Evolutionary conservation across 2,797 vertebrate species (phyloP).

Genomic region (Scyliorhinus canicula): DNA sequence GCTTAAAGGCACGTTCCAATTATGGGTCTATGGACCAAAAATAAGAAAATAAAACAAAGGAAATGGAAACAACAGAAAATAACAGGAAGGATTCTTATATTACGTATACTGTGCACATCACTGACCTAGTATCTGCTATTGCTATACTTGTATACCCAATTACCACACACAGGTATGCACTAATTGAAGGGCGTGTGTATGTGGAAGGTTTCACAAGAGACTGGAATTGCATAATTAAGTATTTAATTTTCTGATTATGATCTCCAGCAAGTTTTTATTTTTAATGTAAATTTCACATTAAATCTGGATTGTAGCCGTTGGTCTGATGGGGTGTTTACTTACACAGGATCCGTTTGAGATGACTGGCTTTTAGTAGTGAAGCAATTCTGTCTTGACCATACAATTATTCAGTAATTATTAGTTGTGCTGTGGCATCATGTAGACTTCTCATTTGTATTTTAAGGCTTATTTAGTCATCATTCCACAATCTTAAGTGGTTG

Average conservation of each 20-base stretch:
- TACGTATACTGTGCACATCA: neutral
- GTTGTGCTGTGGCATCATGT: neutral
- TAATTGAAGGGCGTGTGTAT: neutral
- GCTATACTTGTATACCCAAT: neutral
- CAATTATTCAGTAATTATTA: neutral
- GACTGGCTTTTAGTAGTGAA: neutral
- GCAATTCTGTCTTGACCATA: neutral
- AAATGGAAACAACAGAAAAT: too few species aligned
- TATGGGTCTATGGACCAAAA: too few species aligned
- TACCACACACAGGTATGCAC: neutral
- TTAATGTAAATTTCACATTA: neutral
- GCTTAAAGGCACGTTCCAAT: too few species aligned
- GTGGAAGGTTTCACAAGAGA: neutral
- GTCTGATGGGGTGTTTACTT: neutral
- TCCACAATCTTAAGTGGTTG: neutral
- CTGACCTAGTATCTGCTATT: neutral
- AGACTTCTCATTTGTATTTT: neutral
- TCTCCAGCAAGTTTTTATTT: neutral
- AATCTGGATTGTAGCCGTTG: neutral
- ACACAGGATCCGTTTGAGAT: neutral
- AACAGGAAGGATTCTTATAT: too few species aligned
- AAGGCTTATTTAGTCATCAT: neutral
- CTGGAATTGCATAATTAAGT: neutral
- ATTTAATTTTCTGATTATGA: neutral
- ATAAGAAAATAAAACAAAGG: too few species aligned